phyloP scores from a whole-genome alignment of 1,140 invertebrate genomes.

The Drusus annulatus region DNA sequence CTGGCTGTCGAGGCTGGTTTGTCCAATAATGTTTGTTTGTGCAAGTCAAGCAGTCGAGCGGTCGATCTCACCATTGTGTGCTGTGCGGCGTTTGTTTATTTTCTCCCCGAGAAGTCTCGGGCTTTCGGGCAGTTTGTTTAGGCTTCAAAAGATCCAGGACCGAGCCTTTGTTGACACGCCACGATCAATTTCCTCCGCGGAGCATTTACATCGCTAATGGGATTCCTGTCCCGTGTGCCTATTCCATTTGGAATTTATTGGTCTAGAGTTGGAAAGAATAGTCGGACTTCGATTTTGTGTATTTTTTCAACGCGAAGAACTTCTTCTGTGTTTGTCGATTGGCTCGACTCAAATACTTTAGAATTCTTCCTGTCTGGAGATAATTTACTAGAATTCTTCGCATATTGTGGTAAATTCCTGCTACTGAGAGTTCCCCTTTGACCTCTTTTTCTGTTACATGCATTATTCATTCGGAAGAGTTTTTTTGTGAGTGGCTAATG shows the following conservation, averaged over 20 bases:
- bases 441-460: too few relatives aligned
- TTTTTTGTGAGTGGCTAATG: too few relatives aligned
- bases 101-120: slow-evolving; percentile 26
- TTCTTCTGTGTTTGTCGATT: too few relatives aligned
- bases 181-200: slow-evolving; percentile 36
- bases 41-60: slow-evolving; percentile 15
- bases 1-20: background rate
- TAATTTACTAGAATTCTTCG: too few relatives aligned
- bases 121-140: slow-evolving; percentile 33
- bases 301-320: too few relatives aligned
- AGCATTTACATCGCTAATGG: slow-evolving; percentile 40
- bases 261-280: background rate
- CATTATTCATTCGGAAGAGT: too few relatives aligned
- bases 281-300: too few relatives aligned
- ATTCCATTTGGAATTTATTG: slow-evolving; percentile 33
- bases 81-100: slow-evolving; percentile 1
- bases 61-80: background rate
- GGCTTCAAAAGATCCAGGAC: slow-evolving; percentile 26
- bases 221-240: slow-evolving; percentile 14
- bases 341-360: too few relatives aligned
- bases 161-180: slow-evolving; percentile 41
- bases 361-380: too few relatives aligned
- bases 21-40: slow-evolving; percentile 27
- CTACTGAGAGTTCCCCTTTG: too few relatives aligned
- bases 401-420: too few relatives aligned